phyloP scores from a whole-genome alignment of 2,113 vertebrate genomes.

The Phoenicopterus ruber region DNA sequence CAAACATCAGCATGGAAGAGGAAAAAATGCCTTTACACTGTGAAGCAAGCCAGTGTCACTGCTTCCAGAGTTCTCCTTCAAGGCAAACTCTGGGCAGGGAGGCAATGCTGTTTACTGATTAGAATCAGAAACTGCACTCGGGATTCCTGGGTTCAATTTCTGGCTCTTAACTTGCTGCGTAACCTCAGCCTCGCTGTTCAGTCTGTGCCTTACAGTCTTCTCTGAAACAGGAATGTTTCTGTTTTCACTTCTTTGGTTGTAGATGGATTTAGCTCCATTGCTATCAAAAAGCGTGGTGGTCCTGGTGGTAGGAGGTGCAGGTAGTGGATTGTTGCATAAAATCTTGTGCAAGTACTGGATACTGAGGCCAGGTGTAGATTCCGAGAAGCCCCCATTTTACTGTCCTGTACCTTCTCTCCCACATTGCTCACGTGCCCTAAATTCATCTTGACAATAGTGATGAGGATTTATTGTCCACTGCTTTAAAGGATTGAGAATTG shows the following conservation, averaged over 20 bases:
- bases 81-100: background rate
- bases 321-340: background rate
- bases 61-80: background rate
- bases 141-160: background rate
- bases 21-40: background rate
- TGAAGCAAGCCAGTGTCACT: background rate
- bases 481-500: constrained; percentile 20
- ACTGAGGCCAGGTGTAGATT: background rate
- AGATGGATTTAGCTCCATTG: background rate
- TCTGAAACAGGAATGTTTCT: background rate
- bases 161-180: background rate
- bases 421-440: background rate
- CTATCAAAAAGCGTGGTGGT: background rate
- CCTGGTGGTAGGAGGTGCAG: background rate
- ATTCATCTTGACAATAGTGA: background rate
- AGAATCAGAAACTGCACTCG: background rate
- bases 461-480: background rate
- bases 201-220: background rate
- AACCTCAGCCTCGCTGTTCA: background rate
- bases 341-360: background rate
- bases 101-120: background rate
- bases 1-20: background rate
- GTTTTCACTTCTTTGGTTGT: background rate
- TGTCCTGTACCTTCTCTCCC: background rate
- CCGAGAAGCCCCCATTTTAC: background rate